Evolutionary conservation across 2,797 vertebrate genomes (phyloP).

Genomic region (Ispidina lecontei): DNA sequence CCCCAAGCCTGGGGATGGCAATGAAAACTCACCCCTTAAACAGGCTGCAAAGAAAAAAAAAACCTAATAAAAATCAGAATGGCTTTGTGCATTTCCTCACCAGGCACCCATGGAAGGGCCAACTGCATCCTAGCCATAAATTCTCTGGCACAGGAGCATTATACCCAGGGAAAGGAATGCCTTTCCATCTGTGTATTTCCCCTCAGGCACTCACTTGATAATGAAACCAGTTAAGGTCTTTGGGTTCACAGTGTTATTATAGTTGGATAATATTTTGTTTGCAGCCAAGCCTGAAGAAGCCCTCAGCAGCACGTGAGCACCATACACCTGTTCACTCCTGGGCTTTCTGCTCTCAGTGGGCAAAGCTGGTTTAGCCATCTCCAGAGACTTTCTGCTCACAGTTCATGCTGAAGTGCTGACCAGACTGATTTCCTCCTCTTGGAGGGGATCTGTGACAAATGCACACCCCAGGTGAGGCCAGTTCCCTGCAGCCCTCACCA

Average conservation of each 20-base stretch:
- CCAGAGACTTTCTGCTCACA: conserved; percentile 52
- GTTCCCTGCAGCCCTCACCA: background rate
- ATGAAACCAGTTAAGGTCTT: conserved; percentile 74
- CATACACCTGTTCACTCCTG: conserved; percentile 62
- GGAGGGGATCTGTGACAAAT: conserved; percentile 44
- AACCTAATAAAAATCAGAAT: background rate
- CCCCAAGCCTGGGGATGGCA: background rate
- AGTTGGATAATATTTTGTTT: conserved; percentile 67
- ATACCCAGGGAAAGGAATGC: conserved; percentile 65
- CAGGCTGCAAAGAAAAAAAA: background rate
- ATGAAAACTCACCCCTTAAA: background rate
- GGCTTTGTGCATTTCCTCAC: background rate
- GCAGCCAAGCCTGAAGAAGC: conserved; percentile 60
- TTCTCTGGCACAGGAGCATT: conserved; percentile 51
- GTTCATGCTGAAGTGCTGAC: conserved; percentile 55
- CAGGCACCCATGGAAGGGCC: background rate
- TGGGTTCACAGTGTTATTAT: conserved; percentile 68
- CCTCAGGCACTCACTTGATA: conserved; percentile 66
- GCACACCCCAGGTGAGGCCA: conserved; percentile 13
- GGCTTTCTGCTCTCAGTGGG: conserved; percentile 44
- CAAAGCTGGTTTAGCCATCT: conserved; percentile 65
- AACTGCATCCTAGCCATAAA: conserved; percentile 21
- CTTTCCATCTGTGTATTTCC: conserved; percentile 67
- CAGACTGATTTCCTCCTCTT: conserved; percentile 60
- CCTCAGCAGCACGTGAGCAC: conserved; percentile 50